A percentile compares a stretch with the other conserved stretches of the same genome.
phyloP scores from a whole-genome alignment of 1,140 invertebrate genomes.

The Leptinotarsa undecemlineata region DNA sequence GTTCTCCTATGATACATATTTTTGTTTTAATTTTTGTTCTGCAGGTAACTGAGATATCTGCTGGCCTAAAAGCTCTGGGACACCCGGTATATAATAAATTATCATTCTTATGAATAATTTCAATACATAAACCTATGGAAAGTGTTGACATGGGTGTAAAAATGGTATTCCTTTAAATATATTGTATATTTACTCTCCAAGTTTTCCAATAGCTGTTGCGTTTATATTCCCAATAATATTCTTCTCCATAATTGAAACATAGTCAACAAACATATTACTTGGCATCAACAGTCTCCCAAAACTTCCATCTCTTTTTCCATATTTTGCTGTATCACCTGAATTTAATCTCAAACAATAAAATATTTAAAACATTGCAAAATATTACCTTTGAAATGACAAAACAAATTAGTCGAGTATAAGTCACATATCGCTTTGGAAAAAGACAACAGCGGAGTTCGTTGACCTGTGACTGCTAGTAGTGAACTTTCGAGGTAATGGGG shows the following conservation, averaged over 20 bases:
- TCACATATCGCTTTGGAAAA: too few species aligned
- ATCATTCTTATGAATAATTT: background rate
- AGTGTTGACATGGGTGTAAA: background rate
- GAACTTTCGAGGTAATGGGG: too few species aligned
- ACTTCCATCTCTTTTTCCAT: conserved; percentile 1
- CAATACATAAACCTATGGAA: background rate
- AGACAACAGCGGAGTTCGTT: too few species aligned
- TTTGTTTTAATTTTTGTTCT: too few species aligned
- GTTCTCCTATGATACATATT: too few species aligned
- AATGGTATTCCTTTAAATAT: background rate
- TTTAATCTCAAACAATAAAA: background rate
- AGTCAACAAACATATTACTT: background rate
- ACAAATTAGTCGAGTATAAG: background rate
- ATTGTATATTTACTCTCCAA: background rate
- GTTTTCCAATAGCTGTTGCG: background rate
- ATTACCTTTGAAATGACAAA: conserved; percentile 11
- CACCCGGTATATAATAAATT: conserved; percentile 12
- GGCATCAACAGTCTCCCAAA: conserved; percentile 6
- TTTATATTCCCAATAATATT: background rate
- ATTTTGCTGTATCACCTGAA: background rate
- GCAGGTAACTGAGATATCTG: too few species aligned
- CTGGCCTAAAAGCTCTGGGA: too few species aligned
- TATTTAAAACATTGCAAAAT: background rate
- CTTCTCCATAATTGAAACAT: background rate
- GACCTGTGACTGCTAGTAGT: too few species aligned